A percentile compares a stretch with the other conserved stretches of the same genome.
Evolutionary conservation across 2,888 invertebrate species (phyloP).

Genomic region (Cephus rjabovi): DNA sequence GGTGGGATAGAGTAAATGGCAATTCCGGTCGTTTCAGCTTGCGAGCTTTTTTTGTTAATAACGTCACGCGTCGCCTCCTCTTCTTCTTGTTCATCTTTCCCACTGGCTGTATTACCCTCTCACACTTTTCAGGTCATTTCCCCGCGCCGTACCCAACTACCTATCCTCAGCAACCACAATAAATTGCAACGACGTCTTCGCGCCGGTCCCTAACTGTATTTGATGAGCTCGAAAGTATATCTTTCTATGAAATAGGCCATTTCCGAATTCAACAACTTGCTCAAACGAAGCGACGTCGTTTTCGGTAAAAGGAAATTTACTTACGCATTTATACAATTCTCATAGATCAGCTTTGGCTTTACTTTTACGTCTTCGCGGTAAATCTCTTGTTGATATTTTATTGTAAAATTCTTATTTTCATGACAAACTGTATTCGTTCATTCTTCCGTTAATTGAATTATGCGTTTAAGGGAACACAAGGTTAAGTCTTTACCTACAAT

Average conservation of each 20-base stretch:
- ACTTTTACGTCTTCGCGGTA: neutral
- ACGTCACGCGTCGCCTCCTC: slow-evolving; percentile 16
- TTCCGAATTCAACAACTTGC: neutral
- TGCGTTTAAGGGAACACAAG: neutral
- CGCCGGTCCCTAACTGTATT: neutral
- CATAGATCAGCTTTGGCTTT: neutral
- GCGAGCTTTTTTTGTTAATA: slow-evolving; percentile 22
- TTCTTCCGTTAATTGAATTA: neutral
- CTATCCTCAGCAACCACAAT: neutral
- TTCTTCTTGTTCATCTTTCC: slow-evolving; percentile 21
- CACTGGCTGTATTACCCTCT: neutral
- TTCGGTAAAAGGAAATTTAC: neutral
- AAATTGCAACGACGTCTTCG: neutral
- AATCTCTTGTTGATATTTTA: neutral
- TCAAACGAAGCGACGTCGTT: neutral
- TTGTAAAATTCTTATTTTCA: neutral
- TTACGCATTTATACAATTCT: neutral
- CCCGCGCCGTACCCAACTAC: neutral
- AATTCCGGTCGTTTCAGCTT: slow-evolving; percentile 19
- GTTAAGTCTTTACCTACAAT: neutral
- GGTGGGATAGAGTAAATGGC: neutral
- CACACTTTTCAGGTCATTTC: neutral
- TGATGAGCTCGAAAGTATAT: neutral
- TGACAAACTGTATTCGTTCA: neutral
- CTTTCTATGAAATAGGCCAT: neutral